These are phyloP conservation scores for Coregonus suidteri DNA, from an alignment of 2,797 vertebrate genomes.

Conservation along the genomic window DNA sequence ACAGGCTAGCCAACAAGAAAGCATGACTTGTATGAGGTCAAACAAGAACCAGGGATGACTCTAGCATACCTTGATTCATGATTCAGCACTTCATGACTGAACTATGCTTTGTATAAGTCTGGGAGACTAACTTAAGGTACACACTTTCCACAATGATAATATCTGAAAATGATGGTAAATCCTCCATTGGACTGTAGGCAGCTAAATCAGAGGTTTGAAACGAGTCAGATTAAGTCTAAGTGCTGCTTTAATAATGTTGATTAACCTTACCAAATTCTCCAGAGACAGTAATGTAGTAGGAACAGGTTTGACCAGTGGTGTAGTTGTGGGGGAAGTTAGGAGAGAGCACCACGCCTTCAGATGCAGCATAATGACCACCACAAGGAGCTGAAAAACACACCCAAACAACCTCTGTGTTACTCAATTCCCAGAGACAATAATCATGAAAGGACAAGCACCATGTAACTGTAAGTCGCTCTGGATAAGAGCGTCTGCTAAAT, in stretches of 20 bases:
- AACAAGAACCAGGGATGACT: neutral
- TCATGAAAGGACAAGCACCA: too few species aligned
- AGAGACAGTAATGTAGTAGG: conserved; percentile 93
- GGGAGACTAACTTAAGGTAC: neutral
- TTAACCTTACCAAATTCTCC: conserved; percentile 89
- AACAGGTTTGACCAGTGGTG: conserved; percentile 87
- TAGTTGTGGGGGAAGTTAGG: conserved; percentile 96
- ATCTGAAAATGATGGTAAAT: neutral
- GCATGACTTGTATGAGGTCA: neutral
- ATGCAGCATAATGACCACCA: conserved; percentile 89
- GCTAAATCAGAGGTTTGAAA: neutral
- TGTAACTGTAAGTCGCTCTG: too few species aligned
- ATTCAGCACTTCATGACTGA: neutral
- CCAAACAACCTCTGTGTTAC: conserved; percentile 64
- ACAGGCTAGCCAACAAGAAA: neutral
- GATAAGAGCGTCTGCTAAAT: too few species aligned
- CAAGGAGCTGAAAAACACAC: conserved; percentile 83
- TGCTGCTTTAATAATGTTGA: conserved; percentile 2
- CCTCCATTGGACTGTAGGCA: neutral
- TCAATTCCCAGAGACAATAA: conserved; percentile 56
- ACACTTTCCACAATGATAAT: neutral
- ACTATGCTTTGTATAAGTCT: neutral
- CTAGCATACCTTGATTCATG: neutral
- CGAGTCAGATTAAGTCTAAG: neutral
- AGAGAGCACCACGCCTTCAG: conserved; percentile 93